Conservation (phyloP, 2,113 vertebrate genomes). For the Hippocampus mohnikei region DNA sequence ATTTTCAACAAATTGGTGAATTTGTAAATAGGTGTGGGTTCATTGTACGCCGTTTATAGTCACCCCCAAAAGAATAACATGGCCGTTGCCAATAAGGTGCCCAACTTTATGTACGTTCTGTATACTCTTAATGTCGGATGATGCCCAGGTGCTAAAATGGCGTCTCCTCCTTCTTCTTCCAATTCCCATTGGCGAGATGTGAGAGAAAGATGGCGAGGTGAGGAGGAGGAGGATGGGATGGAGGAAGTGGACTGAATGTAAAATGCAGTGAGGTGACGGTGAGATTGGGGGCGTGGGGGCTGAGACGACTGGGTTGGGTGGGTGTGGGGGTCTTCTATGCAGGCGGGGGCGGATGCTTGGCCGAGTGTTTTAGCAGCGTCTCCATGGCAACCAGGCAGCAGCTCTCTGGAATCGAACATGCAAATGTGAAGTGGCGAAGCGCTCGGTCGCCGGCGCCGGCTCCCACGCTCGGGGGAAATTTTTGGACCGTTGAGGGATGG, state of each 20-base stretch:
- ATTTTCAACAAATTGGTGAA: too few relatives aligned
- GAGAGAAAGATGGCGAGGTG: not conserved
- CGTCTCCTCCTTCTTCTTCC: not conserved
- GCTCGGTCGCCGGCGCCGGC: slow-evolving; percentile 14
- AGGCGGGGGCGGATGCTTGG: not conserved
- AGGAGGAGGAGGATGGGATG: not conserved
- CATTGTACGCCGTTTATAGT: too few relatives aligned
- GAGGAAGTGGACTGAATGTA: slow-evolving; percentile 6
- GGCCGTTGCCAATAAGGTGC: not conserved
- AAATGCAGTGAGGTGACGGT: slow-evolving; percentile 18
- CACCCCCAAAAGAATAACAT: not conserved
- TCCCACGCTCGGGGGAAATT: slow-evolving; percentile 31
- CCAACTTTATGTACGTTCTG: not conserved
- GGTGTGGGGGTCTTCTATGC: not conserved
- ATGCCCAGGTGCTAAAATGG: slow-evolving; percentile 3
- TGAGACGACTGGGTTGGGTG: not conserved
- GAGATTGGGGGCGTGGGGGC: slow-evolving; percentile 14
- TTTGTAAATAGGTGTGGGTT: too few relatives aligned
- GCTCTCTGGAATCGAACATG: slow-evolving; percentile 22
- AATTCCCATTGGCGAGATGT: not conserved
- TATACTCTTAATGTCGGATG: not conserved
- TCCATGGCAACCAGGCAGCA: slow-evolving; percentile 47
- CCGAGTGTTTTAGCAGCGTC: slow-evolving; percentile 28
- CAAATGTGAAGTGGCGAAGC: slow-evolving; percentile 38
- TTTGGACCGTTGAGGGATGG: slow-evolving; percentile 20